These are phyloP conservation scores for Condylostylus longicornis DNA, from an alignment of 1,140 invertebrate species.

Conservation along the genomic window DNA sequence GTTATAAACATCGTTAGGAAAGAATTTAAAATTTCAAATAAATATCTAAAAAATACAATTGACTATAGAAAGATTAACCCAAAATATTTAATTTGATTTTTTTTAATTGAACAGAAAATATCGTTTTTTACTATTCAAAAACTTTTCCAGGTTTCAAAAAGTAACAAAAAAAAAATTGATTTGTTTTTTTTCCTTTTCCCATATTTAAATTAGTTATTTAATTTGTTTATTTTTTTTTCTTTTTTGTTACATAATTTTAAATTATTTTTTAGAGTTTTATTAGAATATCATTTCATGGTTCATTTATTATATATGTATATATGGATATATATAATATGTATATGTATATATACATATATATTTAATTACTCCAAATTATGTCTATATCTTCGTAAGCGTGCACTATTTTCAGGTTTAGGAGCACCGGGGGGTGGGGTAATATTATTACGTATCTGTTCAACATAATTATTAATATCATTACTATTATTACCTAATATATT, in stretches of 20 bases:
- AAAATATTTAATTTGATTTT: no score
- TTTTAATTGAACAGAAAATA: no score
- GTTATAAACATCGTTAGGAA: no score
- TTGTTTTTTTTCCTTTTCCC: not conserved
- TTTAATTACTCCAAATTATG: slow-evolving; percentile 27
- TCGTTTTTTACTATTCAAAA: no score
- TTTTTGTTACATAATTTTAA: not conserved
- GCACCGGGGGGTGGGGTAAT: slow-evolving; percentile 29
- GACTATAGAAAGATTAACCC: no score
- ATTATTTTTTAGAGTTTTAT: not conserved
- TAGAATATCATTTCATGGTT: not conserved
- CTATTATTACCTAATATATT: slow-evolving; percentile 7
- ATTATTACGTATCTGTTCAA: slow-evolving; percentile 13
- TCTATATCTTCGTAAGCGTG: slow-evolving; percentile 27
- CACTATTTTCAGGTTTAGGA: slow-evolving; percentile 28
- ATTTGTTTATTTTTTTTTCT: not conserved
- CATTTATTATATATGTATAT: no score
- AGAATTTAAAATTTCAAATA: no score
- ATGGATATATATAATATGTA: no score
- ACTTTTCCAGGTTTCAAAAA: no score
- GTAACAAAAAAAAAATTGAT: not conserved
- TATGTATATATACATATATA: not conserved
- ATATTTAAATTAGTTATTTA: not conserved
- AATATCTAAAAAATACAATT: no score
- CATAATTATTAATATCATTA: slow-evolving; percentile 9